These are phyloP conservation scores for Autographa gamma DNA, from an alignment of 2,888 invertebrate species.

Conservation along the genomic window DNA sequence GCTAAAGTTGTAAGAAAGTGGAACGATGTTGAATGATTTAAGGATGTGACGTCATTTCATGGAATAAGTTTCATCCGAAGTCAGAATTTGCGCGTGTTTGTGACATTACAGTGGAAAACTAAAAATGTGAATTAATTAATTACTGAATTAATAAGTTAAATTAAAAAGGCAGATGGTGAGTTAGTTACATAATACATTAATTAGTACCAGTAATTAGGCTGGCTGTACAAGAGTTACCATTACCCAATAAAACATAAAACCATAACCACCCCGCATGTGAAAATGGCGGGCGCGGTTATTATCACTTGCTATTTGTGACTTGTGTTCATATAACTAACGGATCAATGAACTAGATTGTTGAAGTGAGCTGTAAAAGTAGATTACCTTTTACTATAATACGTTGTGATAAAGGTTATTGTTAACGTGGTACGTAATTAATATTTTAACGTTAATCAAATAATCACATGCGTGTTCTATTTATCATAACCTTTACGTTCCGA, in stretches of 20 bases:
- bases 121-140: not conserved
- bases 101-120: not conserved
- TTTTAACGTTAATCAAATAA: not conserved
- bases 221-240: constrained; percentile 9
- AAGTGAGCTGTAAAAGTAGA: constrained; percentile 20
- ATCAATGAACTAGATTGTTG: constrained; percentile 42
- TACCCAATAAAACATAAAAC: constrained; percentile 32
- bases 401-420: not conserved
- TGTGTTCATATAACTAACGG: constrained; percentile 24
- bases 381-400: constrained; percentile 8
- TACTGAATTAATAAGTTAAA: not conserved
- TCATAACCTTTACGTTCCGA: constrained; percentile 6
- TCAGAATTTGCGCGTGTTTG: not conserved
- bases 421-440: not conserved
- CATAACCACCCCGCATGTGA: constrained; percentile 16
- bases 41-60: constrained; percentile 67
- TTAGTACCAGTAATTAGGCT: constrained; percentile 10
- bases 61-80: not conserved
- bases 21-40: constrained; percentile 27
- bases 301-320: constrained; percentile 33
- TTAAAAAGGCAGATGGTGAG: constrained; percentile 15
- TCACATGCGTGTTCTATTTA: constrained; percentile 1
- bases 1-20: constrained; percentile 40
- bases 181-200: constrained; percentile 36
- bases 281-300: constrained; percentile 51